phyloP scores from a whole-genome alignment of 2,113 vertebrate genomes.

The Hipposideros armiger region DNA sequence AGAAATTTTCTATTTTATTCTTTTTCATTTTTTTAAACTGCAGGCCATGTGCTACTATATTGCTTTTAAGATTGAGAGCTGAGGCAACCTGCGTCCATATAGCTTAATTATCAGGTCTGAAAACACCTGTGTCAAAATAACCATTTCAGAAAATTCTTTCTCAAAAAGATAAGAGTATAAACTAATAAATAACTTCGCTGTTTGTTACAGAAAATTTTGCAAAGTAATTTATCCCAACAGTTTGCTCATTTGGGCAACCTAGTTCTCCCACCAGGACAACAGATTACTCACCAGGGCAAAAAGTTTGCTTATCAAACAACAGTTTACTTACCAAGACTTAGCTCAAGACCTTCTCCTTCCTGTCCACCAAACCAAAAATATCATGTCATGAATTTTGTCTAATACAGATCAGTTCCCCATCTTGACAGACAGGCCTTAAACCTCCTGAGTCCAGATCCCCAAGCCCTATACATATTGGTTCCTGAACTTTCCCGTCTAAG shows the following conservation, averaged over 20 bases:
- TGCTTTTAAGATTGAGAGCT: neutral
- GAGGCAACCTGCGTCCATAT: neutral
- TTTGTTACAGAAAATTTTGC: conserved; percentile 14
- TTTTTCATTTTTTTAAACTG: conserved; percentile 38
- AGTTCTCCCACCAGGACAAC: neutral
- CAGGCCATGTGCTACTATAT: neutral
- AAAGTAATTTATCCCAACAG: neutral
- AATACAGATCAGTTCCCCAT: neutral
- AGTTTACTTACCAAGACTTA: neutral
- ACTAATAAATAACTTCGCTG: conserved; percentile 17
- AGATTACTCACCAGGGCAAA: neutral
- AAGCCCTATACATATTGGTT: neutral
- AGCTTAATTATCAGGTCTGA: conserved; percentile 46
- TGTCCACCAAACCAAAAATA: conserved; percentile 1
- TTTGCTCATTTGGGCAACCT: neutral
- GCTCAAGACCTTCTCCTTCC: neutral
- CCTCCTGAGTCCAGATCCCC: neutral
- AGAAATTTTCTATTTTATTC: conserved; percentile 21
- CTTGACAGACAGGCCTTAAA: neutral
- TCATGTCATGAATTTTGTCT: neutral
- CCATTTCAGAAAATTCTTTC: neutral
- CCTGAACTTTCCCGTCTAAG: neutral
- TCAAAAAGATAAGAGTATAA: conserved; percentile 26
- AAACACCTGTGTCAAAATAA: conserved; percentile 32
- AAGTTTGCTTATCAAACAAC: neutral